A percentile compares a stretch with the other conserved stretches of the same genome.
Conservation (phyloP, 2,888 invertebrate species). For the Cancer borealis region DNA sequence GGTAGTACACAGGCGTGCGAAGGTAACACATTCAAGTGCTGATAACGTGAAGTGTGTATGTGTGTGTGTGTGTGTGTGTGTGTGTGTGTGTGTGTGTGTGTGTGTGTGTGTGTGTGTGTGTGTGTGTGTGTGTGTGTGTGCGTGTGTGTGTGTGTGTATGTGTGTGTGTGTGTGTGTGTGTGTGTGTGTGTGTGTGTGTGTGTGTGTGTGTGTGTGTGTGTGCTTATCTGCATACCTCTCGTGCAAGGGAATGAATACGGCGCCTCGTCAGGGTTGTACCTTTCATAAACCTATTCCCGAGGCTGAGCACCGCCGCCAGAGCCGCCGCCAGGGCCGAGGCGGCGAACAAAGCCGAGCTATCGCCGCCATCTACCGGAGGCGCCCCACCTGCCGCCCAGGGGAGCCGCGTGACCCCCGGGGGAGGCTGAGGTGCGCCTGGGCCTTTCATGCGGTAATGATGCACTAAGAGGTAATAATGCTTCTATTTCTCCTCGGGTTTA, state of each 20-base stretch:
- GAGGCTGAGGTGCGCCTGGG: slow-evolving; percentile 25
- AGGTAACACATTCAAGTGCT: background rate
- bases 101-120: slow-evolving; percentile 56
- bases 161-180: slow-evolving; percentile 14
- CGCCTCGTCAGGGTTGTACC: background rate
- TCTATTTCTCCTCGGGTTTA: slow-evolving; percentile 44
- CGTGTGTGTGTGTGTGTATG: slow-evolving; percentile 12
- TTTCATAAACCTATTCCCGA: background rate
- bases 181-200: slow-evolving; percentile 1
- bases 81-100: slow-evolving; percentile 55
- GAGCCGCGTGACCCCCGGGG: slow-evolving; percentile 33
- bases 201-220: slow-evolving; percentile 1
- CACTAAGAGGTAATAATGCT: slow-evolving; percentile 41
- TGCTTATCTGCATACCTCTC: background rate
- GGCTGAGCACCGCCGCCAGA: background rate
- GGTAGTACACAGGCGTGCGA: background rate
- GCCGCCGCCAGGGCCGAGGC: slow-evolving; percentile 24
- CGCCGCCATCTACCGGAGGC: slow-evolving; percentile 36
- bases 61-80: slow-evolving; percentile 58
- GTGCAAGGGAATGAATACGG: background rate
- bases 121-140: slow-evolving; percentile 14
- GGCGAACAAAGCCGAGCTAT: slow-evolving; percentile 4
- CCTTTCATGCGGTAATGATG: slow-evolving; percentile 51
- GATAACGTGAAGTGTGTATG: background rate
- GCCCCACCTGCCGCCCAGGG: slow-evolving; percentile 29